Percentiles rank a stretch among this genome's conserved stretches.
Conservation (phyloP, 1,140 invertebrate species). For the Euura lappo region DNA sequence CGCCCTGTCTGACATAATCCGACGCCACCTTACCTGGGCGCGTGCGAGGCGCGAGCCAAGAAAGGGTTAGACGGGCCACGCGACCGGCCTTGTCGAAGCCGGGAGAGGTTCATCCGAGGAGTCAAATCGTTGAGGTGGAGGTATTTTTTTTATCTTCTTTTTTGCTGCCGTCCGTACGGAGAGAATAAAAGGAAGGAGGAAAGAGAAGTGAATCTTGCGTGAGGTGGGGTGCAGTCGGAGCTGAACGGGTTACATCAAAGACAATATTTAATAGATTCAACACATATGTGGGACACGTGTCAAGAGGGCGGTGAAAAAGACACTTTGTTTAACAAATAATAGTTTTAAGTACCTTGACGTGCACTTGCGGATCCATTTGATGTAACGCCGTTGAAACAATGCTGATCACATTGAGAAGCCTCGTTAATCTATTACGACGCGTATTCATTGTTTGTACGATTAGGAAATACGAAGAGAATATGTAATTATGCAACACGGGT, state of each 20-base stretch:
- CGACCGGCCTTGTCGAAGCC: background rate
- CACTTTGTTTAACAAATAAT: constrained; percentile 42
- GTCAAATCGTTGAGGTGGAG: background rate
- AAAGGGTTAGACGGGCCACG: constrained; percentile 16
- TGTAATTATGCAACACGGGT: too few relatives aligned
- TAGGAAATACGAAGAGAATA: too few relatives aligned
- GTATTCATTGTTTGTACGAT: too few relatives aligned
- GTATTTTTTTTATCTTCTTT: background rate
- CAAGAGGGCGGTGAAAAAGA: background rate
- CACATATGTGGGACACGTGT: constrained; percentile 1
- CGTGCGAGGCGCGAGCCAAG: constrained; percentile 22
- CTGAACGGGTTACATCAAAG: background rate
- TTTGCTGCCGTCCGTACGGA: constrained; percentile 10
- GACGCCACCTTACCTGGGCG: constrained; percentile 31
- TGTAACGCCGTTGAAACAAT: background rate
- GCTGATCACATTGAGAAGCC: too few relatives aligned
- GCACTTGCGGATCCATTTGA: constrained; percentile 3
- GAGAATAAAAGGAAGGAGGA: constrained; percentile 16
- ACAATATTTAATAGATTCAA: constrained; percentile 2
- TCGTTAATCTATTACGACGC: too few relatives aligned
- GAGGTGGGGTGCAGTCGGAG: background rate
- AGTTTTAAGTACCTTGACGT: background rate
- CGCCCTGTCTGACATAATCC: constrained; percentile 4
- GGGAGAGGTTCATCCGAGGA: background rate
- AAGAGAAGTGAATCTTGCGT: background rate